phyloP scores from a whole-genome alignment of 2,797 vertebrate species.

The Epinephelus awoara region DNA sequence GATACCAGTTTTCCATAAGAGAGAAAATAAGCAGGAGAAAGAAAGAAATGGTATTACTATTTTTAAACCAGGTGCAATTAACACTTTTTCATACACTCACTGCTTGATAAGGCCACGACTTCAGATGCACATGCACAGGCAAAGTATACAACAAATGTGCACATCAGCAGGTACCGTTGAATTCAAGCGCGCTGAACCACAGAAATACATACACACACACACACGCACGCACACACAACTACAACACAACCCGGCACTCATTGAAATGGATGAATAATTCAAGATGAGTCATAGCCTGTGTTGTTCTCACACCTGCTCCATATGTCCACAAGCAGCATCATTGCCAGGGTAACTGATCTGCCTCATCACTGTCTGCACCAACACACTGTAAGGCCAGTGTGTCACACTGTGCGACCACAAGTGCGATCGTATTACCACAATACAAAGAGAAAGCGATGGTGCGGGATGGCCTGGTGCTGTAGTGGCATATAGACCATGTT shows the following conservation, averaged over 20 bases:
- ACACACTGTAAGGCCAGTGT: constrained; percentile 48
- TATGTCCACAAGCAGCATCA: constrained; percentile 56
- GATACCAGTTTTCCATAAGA: neutral
- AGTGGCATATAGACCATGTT: constrained; percentile 31
- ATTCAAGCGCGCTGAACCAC: constrained; percentile 20
- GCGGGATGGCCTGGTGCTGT: constrained; percentile 39
- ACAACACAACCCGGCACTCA: constrained; percentile 10
- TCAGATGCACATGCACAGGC: constrained; percentile 7
- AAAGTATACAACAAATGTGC: neutral
- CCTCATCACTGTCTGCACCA: constrained; percentile 44
- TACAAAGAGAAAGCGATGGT: constrained; percentile 56
- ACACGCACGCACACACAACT: neutral
- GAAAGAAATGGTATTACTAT: neutral
- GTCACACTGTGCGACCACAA: constrained; percentile 45
- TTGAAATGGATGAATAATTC: constrained; percentile 70
- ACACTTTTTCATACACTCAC: neutral
- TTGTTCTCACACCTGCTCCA: constrained; percentile 75
- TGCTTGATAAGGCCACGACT: neutral
- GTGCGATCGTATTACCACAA: constrained; percentile 56
- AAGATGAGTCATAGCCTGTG: constrained; percentile 51
- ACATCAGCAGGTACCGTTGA: constrained; percentile 12
- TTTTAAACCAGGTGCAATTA: constrained; percentile 3
- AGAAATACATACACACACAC: neutral
- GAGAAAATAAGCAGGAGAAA: neutral
- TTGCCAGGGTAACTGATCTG: constrained; percentile 61